phyloP scores from a whole-genome alignment of 2,113 vertebrate species.

The Picathartes gymnocephalus region DNA sequence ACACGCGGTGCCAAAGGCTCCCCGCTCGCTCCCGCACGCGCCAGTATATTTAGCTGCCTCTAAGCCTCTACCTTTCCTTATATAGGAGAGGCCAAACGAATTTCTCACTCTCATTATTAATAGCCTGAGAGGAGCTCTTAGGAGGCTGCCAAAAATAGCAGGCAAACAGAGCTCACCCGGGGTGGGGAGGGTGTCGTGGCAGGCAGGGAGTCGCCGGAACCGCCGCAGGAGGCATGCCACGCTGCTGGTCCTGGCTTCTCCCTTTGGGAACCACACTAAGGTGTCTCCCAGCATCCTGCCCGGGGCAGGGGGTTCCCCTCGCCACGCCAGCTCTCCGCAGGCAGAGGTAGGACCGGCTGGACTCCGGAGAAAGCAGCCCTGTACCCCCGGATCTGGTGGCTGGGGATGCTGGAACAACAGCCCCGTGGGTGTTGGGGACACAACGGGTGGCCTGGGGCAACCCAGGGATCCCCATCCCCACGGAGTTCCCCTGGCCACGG shows the following conservation, averaged over 20 bases:
- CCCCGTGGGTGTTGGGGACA: neutral
- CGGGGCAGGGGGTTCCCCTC: neutral
- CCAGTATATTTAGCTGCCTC: conserved; percentile 63
- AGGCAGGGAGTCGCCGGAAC: neutral
- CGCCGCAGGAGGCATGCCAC: neutral
- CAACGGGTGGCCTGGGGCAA: neutral
- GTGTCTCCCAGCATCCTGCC: neutral
- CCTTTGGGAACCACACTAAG: neutral
- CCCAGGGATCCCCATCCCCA: neutral
- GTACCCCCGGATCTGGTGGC: neutral
- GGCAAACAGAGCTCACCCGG: conserved; percentile 48
- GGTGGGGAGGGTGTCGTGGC: neutral
- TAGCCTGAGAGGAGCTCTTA: conserved; percentile 54
- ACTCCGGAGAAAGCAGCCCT: neutral
- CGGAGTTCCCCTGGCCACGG: neutral
- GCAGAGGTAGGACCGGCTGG: neutral
- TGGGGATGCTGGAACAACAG: neutral
- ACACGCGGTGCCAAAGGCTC: conserved; percentile 46
- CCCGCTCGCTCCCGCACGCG: conserved; percentile 9
- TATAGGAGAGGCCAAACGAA: conserved; percentile 72
- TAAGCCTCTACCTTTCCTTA: conserved; percentile 71
- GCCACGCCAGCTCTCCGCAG: neutral
- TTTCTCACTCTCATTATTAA: conserved; percentile 70
- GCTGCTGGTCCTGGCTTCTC: neutral
- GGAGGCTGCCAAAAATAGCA: conserved; percentile 71